phyloP scores from a whole-genome alignment of 1,140 invertebrate species.

The Latrodectus geometricus region DNA sequence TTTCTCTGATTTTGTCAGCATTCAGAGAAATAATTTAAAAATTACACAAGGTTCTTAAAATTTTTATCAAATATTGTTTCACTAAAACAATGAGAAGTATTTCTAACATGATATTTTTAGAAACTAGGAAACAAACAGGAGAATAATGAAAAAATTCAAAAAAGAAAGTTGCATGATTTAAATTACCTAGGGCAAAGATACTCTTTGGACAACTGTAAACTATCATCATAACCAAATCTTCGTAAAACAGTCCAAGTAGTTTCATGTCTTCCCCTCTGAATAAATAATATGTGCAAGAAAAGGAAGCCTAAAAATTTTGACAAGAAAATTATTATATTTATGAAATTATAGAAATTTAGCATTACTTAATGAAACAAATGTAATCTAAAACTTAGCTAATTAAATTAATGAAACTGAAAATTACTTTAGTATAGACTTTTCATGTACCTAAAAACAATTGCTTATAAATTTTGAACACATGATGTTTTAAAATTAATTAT shows the following conservation, averaged over 20 bases:
- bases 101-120: too few species aligned
- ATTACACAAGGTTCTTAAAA: too few species aligned
- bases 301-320: constrained; percentile 80
- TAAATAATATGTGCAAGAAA: constrained; percentile 96
- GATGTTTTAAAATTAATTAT: not conserved
- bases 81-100: too few species aligned
- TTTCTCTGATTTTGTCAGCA: too few species aligned
- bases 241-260: constrained; percentile 99
- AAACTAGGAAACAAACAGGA: too few species aligned
- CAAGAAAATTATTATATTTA: not conserved
- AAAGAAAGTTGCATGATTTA: not conserved
- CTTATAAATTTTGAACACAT: not conserved
- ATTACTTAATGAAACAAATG: not conserved
- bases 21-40: too few species aligned
- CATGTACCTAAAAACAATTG: not conserved
- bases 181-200: constrained; percentile 81
- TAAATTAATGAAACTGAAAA: not conserved
- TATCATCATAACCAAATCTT: constrained; percentile 98
- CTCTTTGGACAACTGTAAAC: constrained; percentile 86
- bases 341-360: not conserved
- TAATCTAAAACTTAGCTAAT: not conserved
- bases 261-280: constrained; percentile 97
- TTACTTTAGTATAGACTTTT: not conserved
- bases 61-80: too few species aligned
- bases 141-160: not conserved